Base-by-base conservation (phyloP, 2,888 invertebrate genomes). In the Rhorus exstirpatorius region DNA sequence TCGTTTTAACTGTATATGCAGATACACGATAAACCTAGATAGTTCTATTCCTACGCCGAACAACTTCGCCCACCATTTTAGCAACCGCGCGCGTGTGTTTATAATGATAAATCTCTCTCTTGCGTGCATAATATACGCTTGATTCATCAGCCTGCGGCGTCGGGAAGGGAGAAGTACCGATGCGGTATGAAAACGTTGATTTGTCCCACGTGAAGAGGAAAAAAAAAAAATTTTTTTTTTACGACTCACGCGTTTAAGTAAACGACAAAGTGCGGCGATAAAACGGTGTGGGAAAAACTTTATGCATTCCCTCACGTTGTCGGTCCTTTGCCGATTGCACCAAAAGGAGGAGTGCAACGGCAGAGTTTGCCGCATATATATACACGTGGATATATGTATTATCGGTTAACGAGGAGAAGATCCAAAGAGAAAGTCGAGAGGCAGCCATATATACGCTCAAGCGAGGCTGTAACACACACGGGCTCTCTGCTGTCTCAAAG, bases 401-500 rank as follows among this genome's bases (percentile, higher is more conserved):
- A 86, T 86, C 86, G 87, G 85, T n/a, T 85, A 86, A 85, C 81
- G 86, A 83, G 85, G 86, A 88, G 89, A 89, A 88, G 89, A 89
- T 85, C 79, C 87, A 84, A 88, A 89, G 92, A 91, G 92, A 91
- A 92, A 92, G 91, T 91, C 89, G 85, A 6, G n/a, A n/a, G n/a
- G n/a, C n/a, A n/a, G n/a, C n/a, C 83, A 31, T 88, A 88, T 86
- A 86, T 90, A 89, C 89, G 88, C 81, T 71, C 71, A 80, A 70
- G 78, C 84, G 84, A 84, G 85, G 7, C 31, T 35, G 19, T 55
- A n/a, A n/a, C 24, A 51, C 53, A 31, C 38, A 60, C 74, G n/a
- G n/a, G n/a, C n/a, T n/a, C n/a, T n/a, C n/a, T n/a, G n/a, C 19
- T 68, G 55, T 21, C 41, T 55, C 58, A 49, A 81, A 87, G 87